Conservation (phyloP, 2,113 vertebrate genomes). For the Dissostichus mawsoni region DNA sequence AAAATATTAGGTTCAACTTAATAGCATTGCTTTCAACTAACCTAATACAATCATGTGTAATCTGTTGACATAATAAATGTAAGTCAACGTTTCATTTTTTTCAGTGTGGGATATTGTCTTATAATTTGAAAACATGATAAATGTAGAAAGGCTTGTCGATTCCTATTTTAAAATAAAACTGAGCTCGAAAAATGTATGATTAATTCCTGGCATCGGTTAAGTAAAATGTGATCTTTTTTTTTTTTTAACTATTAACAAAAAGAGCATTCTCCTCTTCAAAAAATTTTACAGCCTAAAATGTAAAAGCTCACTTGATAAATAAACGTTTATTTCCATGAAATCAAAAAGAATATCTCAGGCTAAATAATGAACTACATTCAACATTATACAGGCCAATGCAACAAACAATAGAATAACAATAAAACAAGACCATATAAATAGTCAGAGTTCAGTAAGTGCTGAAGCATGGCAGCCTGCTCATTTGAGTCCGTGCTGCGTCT, state of each 20-base stretch:
- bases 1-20: no score
- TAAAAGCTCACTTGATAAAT: slow-evolving; percentile 62
- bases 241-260: no score
- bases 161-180: slow-evolving; percentile 9
- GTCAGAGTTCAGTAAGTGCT: slow-evolving; percentile 23
- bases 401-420: slow-evolving; percentile 21
- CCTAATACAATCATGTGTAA: no score
- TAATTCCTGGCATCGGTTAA: slow-evolving; percentile 16
- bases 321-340: slow-evolving; percentile 45
- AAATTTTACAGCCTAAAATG: neutral
- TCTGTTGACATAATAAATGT: no score
- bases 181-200: slow-evolving; percentile 32
- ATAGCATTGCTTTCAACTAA: no score
- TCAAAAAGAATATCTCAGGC: slow-evolving; percentile 36
- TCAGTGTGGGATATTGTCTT: no score
- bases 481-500: slow-evolving; percentile 95
- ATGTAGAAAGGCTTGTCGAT: neutral
- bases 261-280: no score
- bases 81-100: no score
- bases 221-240: no score
- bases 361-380: slow-evolving; percentile 40
- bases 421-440: slow-evolving; percentile 2
- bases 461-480: slow-evolving; percentile 68
- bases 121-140: no score
- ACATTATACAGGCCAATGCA: neutral